Evolutionary conservation across 1,140 invertebrate species (phyloP).

Genomic region (Cylas formicarius): DNA sequence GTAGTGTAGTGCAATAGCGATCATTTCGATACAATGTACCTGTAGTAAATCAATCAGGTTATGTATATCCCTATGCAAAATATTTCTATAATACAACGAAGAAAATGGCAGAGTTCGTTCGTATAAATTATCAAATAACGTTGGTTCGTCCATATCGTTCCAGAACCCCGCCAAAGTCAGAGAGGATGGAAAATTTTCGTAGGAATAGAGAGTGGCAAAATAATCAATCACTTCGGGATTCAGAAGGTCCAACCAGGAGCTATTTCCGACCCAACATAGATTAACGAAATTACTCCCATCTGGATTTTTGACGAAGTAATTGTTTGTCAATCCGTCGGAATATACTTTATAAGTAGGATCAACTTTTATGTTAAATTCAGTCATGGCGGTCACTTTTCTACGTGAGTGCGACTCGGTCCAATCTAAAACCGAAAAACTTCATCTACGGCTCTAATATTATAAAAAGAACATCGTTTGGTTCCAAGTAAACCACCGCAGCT

Average conservation of each 20-base stretch:
- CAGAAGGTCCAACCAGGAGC: constrained; percentile 60
- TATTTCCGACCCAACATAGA: constrained; percentile 62
- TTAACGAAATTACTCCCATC: constrained; percentile 85
- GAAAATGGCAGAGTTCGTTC: constrained; percentile 56
- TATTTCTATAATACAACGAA: constrained; percentile 38
- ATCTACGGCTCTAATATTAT: constrained; percentile 55
- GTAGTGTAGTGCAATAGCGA: neutral
- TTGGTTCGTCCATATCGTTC: constrained; percentile 80
- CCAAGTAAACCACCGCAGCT: constrained; percentile 67
- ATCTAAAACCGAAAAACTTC: no score
- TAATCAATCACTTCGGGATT: constrained; percentile 57
- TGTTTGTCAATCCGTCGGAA: constrained; percentile 64
- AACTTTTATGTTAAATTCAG: constrained; percentile 70
- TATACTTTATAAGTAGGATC: constrained; percentile 55
- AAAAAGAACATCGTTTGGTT: constrained; percentile 57
- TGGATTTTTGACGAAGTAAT: constrained; percentile 58
- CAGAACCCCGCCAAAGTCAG: constrained; percentile 56
- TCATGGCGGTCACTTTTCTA: constrained; percentile 63
- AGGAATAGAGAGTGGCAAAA: constrained; percentile 53
- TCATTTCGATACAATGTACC: constrained; percentile 9
- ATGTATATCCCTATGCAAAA: constrained; percentile 20
- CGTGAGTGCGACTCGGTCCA: constrained; percentile 54
- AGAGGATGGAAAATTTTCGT: constrained; percentile 51
- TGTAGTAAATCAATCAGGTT: constrained; percentile 25
- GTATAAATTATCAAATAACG: constrained; percentile 61